Evolutionary conservation across 2,888 invertebrate genomes (phyloP).

Genomic region (Leucophora obtusa): DNA sequence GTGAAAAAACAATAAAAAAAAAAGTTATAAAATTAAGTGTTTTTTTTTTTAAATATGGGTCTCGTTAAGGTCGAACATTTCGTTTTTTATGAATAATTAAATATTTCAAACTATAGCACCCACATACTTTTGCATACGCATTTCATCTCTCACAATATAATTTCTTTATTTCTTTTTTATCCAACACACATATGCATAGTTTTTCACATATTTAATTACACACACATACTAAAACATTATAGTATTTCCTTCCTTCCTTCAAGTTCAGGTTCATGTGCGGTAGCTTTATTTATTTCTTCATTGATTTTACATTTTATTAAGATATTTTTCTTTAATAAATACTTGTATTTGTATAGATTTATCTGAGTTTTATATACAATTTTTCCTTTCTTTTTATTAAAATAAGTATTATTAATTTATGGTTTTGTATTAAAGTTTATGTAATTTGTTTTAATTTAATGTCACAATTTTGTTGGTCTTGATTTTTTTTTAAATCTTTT

Average conservation of each 20-base stretch:
- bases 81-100: conserved; percentile 2
- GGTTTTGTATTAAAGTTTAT: conserved; percentile 45
- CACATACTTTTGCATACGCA: conserved; percentile 47
- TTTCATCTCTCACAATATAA: neutral
- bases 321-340: neutral
- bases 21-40: neutral
- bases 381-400: conserved; percentile 9
- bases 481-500: conserved; percentile 29
- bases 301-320: conserved; percentile 52
- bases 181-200: neutral
- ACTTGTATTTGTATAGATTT: neutral
- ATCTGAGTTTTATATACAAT: neutral
- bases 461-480: conserved; percentile 31
- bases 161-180: neutral
- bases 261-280: conserved; percentile 63
- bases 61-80: neutral
- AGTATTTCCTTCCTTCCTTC: conserved; percentile 58
- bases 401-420: conserved; percentile 22
- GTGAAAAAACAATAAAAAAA: conserved; percentile 1
- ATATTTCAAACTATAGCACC: conserved; percentile 27
- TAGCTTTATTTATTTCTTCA: conserved; percentile 18
- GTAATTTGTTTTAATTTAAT: conserved; percentile 52
- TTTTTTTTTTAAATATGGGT: neutral
- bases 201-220: neutral
- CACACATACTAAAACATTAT: conserved; percentile 18